A percentile compares a stretch with the other conserved stretches of the same genome.
These are phyloP conservation scores for Pollenia amentaria DNA, from an alignment of 2,888 invertebrate species.

Conservation along the genomic window DNA sequence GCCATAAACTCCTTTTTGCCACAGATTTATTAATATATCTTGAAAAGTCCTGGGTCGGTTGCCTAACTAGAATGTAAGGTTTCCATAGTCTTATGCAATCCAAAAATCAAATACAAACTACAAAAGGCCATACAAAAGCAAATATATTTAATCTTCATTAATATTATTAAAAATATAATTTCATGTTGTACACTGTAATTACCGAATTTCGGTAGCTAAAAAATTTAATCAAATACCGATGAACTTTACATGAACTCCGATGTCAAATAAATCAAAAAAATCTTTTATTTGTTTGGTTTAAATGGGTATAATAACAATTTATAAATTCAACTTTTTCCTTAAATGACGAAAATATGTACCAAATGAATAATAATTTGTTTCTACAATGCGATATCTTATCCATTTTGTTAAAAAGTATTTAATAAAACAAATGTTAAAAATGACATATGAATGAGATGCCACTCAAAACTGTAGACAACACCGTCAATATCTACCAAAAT, in stretches of 20 bases:
- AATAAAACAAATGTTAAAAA: slow-evolving; percentile 37
- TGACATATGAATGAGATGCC: slow-evolving; percentile 53
- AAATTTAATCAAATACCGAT: no score
- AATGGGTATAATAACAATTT: not conserved
- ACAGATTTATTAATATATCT: no score
- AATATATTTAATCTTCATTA: no score
- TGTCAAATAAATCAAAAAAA: not conserved
- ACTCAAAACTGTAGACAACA: slow-evolving; percentile 38
- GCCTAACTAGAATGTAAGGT: no score
- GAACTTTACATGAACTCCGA: not conserved
- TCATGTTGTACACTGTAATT: no score
- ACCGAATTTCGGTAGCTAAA: no score
- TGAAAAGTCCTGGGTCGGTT: no score
- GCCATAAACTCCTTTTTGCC: no score
- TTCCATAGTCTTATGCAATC: no score
- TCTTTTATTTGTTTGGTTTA: not conserved
- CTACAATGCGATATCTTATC: slow-evolving; percentile 47
- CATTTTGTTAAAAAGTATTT: slow-evolving; percentile 40
- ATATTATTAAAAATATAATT: no score
- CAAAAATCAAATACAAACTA: no score
- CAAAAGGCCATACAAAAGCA: no score
- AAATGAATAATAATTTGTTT: slow-evolving; percentile 27
- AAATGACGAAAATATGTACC: not conserved
- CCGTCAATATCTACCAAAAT: slow-evolving; percentile 43
- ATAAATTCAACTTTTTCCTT: slow-evolving; percentile 4